phyloP scores from a whole-genome alignment of 2,888 invertebrate genomes.

The Willowsia nigromaculata region DNA sequence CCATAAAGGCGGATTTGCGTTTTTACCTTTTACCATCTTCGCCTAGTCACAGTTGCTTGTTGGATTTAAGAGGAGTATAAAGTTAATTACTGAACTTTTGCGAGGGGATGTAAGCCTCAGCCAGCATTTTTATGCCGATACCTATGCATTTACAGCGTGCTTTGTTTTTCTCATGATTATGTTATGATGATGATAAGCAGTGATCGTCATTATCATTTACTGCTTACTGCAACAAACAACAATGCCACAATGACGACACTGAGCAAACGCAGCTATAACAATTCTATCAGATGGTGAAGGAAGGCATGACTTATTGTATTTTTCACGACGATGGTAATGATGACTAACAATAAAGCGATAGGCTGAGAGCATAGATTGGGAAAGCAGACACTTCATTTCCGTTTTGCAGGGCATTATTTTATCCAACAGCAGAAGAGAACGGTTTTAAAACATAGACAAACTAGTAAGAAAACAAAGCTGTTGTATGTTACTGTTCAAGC shows the following conservation, averaged over 20 bases:
- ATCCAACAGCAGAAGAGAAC: neutral
- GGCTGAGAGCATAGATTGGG: conserved; percentile 13
- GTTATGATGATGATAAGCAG: neutral
- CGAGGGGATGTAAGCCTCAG: neutral
- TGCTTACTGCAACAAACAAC: conserved; percentile 59
- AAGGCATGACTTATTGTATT: conserved; percentile 32
- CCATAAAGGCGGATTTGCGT: neutral
- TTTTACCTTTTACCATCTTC: conserved; percentile 19
- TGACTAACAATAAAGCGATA: conserved; percentile 9
- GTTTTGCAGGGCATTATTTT: conserved; percentile 33
- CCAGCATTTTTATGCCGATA: neutral
- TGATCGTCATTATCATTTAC: conserved; percentile 44
- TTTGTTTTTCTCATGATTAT: conserved; percentile 39
- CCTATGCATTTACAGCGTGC: conserved; percentile 28
- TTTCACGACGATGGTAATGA: neutral
- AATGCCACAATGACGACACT: neutral
- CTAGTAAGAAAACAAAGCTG: neutral
- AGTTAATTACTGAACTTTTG: conserved; percentile 60
- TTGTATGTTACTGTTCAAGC: neutral
- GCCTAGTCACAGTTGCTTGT: neutral
- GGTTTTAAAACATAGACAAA: neutral
- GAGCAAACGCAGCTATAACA: neutral
- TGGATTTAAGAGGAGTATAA: conserved; percentile 34
- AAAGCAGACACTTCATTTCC: conserved; percentile 52
- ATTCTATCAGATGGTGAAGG: conserved; percentile 47